Evolutionary conservation across 2,797 vertebrate species (phyloP).

Genomic region (Enteromius argenteus): DNA sequence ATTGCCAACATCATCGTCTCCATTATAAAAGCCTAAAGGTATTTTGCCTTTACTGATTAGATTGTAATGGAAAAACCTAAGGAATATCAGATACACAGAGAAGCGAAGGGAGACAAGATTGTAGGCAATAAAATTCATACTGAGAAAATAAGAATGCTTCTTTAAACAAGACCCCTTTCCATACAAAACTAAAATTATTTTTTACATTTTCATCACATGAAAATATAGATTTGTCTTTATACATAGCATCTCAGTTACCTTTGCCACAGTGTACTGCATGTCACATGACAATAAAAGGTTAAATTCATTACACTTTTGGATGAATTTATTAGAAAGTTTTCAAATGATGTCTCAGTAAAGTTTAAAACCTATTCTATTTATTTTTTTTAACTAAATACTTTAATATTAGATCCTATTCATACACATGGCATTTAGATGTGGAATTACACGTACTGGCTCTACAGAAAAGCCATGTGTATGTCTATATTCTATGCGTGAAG

Average conservation of each 20-base stretch:
- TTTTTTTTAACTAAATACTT: not conserved
- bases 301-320: constrained; percentile 11
- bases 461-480: not conserved
- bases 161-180: constrained; percentile 59
- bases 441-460: constrained; percentile 3
- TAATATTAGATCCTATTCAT: not conserved
- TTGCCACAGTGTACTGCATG: constrained; percentile 55
- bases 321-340: constrained; percentile 16
- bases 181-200: constrained; percentile 72
- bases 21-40: constrained; percentile 35
- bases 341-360: constrained; percentile 13
- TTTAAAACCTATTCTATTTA: not conserved
- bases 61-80: constrained; percentile 36
- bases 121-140: constrained; percentile 39
- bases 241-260: constrained; percentile 58
- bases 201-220: constrained; percentile 58
- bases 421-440: not conserved
- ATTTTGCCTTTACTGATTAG: constrained; percentile 42
- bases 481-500: not conserved
- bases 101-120: constrained; percentile 37
- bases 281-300: constrained; percentile 6
- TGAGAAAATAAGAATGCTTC: constrained; percentile 52
- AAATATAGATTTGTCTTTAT: constrained; percentile 69
- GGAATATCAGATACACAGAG: constrained; percentile 17
- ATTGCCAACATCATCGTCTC: constrained; percentile 44